Evolutionary conservation across 2,113 vertebrate genomes (phyloP), one percentile per base, ranked within the genome.

Genomic region (Myotis lucifugus): DNA sequence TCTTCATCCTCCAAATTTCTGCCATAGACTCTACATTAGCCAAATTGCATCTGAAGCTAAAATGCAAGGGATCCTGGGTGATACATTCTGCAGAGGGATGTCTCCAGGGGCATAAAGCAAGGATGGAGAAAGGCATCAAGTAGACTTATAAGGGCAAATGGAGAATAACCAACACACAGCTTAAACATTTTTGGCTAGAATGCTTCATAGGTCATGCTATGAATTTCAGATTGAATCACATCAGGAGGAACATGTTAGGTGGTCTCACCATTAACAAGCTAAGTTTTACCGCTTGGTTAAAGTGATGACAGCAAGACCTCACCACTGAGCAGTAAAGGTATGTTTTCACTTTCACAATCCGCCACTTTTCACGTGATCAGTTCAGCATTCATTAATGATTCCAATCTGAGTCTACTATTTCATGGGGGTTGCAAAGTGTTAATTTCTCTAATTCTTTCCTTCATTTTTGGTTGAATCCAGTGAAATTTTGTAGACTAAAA

Each of bases 401-500:
- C 73, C 77, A 10, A 67, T 52, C 42, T 59, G 37, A 85, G 67
- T 76, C 87, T 18, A 3, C 50, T 59, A 72, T 89, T 86, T 89
- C 90, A 76, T 0, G n/a, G 19, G 13, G 4, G 3, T 48, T 79
- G 40, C 32, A 82, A 90, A 61, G 27, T 66, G 21, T 32, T 88
- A 29, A 10, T 12, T 73, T 86, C 82, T 76, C 46, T 83, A 79
- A 61, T 34, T 85, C 54, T 89, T 76, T 83, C 42, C 34, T 76
- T 83, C 15, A 12, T 67, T 61, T 91, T 83, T 92, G 25, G 12
- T 54, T 90, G 56, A 69, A 90, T 37, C 11, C 25, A 12, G 25
- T 69, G 14, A 94, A 85, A 72, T n/a, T 91, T 70, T 81, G 1
- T 64, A 67, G 50, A 76, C 46, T 81, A 88, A 93, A 89, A 70